Evolutionary conservation across 30 jellyfish, hydroid and myxozoan genomes (phyloP), one percentile per base, ranked within the genome.

Genomic region (Nemopilema nomurai): DNA sequence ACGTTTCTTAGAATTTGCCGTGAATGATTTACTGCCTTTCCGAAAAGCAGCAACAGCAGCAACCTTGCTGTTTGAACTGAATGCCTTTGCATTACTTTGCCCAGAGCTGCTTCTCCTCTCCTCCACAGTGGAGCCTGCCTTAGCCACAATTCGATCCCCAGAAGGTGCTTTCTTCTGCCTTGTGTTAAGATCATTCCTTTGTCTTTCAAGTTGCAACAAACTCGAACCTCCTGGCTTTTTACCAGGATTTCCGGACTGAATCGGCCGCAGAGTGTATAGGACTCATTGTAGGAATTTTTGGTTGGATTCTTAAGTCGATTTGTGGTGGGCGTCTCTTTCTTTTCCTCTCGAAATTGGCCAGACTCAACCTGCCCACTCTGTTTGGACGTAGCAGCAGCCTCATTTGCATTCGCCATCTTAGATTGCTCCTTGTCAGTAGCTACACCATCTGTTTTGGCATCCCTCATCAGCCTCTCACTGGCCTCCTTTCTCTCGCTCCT

Each of bases 191-290:
- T 41, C 57, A 41, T 41, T 6, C 6, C 57, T n/a, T n/a, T n/a
- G n/a, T n/a, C n/a, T n/a, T n/a, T n/a, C n/a, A n/a, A n/a, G n/a
- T n/a, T n/a, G n/a, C n/a, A n/a, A n/a, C n/a, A n/a, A n/a, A n/a
- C n/a, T n/a, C n/a, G n/a, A n/a, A n/a, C n/a, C n/a, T n/a, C n/a
- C 9, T 13, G 13, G 57, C 57, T 20, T 24, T 30, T 71, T 71
- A 20, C 28, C 62, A 8, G 81, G 81, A 17, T 63, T 71, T 16
- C 19, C 81, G 4, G 24, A 3, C 81, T 9, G 81, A 71, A 19
- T 30, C 81, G n/a, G 81, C 81, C 8, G 81, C 81, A 18, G 81
- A 71, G 7, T 29, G 30, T 23, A 71, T 71, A 4, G 81, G 81
- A 30, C 81, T 71, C 81, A 71, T 71, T 3, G 63, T 18, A 26